Evolutionary conservation across 1,140 invertebrate genomes (phyloP).

Genomic region (Lepidurus packardi): DNA sequence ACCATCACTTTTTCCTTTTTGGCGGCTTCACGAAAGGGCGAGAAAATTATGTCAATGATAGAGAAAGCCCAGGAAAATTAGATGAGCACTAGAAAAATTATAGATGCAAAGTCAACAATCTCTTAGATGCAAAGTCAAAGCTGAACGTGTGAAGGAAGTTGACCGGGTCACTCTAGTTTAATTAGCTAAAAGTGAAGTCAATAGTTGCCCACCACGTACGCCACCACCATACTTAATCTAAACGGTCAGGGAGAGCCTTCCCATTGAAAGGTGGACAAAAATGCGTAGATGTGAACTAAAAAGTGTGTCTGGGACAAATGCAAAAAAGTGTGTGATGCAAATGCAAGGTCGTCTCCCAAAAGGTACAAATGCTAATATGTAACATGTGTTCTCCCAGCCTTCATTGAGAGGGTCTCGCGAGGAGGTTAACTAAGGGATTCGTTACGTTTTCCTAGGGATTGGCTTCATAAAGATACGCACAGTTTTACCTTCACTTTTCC

Average conservation of each 20-base stretch:
- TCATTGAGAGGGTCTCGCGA: not conserved
- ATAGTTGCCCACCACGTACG: not conserved
- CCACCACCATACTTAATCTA: not conserved
- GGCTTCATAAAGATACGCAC: not conserved
- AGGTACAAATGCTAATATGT: not conserved
- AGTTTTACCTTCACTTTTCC: slow-evolving; percentile 15
- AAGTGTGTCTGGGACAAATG: slow-evolving; percentile 15
- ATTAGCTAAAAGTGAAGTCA: too few relatives aligned
- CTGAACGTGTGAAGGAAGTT: too few relatives aligned
- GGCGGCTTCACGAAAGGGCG: too few relatives aligned
- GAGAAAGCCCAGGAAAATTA: too few relatives aligned
- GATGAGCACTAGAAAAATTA: too few relatives aligned
- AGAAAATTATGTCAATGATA: too few relatives aligned
- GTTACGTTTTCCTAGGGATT: not conserved
- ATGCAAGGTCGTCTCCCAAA: not conserved
- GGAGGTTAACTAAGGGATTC: not conserved
- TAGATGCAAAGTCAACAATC: too few relatives aligned
- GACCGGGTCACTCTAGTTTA: too few relatives aligned
- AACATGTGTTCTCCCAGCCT: not conserved
- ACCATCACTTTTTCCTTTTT: too few relatives aligned
- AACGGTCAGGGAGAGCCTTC: not conserved
- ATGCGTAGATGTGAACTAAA: not conserved
- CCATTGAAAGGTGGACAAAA: not conserved
- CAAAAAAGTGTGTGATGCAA: too few relatives aligned
- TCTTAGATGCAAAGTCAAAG: too few relatives aligned